phyloP scores from a whole-genome alignment of 92 coral and sea anemone genomes.

The Palythoa heliodiscus region DNA sequence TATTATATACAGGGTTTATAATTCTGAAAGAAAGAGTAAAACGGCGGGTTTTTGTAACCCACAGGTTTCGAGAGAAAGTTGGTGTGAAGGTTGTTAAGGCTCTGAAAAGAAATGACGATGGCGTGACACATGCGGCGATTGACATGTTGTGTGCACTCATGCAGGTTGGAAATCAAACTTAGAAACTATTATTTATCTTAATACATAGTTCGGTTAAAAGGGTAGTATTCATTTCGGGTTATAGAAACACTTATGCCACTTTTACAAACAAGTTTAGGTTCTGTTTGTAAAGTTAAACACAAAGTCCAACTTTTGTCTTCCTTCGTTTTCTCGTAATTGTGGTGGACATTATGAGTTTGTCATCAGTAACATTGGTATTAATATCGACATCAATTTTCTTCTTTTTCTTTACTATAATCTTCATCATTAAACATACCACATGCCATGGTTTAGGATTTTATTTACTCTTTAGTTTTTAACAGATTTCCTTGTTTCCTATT shows the following conservation, averaged over 20 bases:
- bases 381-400: too few species aligned
- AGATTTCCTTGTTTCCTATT: background rate
- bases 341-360: too few species aligned
- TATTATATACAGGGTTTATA: too few species aligned
- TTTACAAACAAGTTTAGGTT: too few species aligned
- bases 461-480: background rate
- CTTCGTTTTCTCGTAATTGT: too few species aligned
- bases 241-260: too few species aligned
- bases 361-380: too few species aligned
- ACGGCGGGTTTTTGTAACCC: background rate
- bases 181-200: background rate
- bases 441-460: background rate
- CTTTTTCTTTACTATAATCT: too few species aligned
- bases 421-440: too few species aligned
- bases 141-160: conserved; percentile 97
- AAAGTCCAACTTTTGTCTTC: too few species aligned
- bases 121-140: conserved; percentile 96
- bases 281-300: too few species aligned
- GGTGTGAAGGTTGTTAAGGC: conserved; percentile 99
- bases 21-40: background rate
- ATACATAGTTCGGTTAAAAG: background rate
- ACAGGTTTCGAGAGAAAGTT: conserved; percentile 93
- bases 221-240: too few species aligned
- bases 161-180: conserved; percentile 68
- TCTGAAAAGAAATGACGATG: conserved; percentile 89